A percentile compares a stretch with the other conserved stretches of the same genome.
Evolutionary conservation across 2,888 invertebrate species (phyloP).

Genomic region (Ametastegia equiseti): DNA sequence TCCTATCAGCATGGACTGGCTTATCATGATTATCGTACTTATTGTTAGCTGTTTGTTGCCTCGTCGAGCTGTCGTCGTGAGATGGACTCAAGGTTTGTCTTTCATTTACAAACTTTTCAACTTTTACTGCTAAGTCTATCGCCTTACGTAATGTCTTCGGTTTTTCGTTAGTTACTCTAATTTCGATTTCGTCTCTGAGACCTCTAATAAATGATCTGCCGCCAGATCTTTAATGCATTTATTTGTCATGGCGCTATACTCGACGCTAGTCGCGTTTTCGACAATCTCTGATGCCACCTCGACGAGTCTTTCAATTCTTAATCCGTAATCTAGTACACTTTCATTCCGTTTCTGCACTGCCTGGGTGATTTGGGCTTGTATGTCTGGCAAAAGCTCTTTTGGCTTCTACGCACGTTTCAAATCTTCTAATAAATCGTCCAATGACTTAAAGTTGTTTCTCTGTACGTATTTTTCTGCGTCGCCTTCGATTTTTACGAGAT

Average conservation of each 20-base stretch:
- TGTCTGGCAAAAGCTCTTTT: background rate
- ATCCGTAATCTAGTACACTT: background rate
- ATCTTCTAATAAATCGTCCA: background rate
- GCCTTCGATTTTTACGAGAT: background rate
- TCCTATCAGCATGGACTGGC: background rate
- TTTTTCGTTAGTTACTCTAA: background rate
- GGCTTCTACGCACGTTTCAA: background rate
- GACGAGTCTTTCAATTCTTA: background rate
- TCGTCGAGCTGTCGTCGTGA: background rate
- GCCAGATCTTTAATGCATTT: background rate
- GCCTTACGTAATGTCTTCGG: background rate
- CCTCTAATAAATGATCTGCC: background rate
- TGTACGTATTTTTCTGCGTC: background rate
- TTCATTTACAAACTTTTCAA: background rate
- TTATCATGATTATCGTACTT: too few species aligned
- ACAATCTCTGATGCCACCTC: background rate
- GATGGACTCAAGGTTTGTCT: background rate
- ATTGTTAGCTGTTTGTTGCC: too few species aligned
- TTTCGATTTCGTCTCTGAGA: background rate
- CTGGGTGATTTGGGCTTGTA: background rate
- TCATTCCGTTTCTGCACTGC: background rate
- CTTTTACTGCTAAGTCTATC: background rate
- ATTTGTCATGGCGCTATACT: background rate
- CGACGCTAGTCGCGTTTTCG: background rate
- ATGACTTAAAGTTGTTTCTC: background rate